Percentiles rank a stretch among this genome's conserved stretches.
Evolutionary conservation across 2,888 invertebrate species (phyloP).

Genomic region (Drosophila vallismaia): DNA sequence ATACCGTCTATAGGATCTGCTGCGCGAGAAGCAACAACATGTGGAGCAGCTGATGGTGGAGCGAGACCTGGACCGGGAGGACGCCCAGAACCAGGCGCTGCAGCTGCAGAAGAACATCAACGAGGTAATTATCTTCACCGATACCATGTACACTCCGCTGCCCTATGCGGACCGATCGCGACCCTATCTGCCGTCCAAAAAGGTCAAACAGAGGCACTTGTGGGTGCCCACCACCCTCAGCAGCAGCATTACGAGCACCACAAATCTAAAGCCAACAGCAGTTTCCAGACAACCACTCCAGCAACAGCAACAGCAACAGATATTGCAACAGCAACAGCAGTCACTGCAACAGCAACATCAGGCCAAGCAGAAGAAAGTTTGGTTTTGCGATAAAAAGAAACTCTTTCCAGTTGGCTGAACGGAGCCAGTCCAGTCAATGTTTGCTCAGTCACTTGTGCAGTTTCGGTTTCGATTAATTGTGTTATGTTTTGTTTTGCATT

Average conservation of each 20-base stretch:
- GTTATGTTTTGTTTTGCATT: slow-evolving; percentile 36
- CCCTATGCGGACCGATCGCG: slow-evolving; percentile 72
- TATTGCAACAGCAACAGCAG: slow-evolving; percentile 24
- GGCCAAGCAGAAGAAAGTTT: slow-evolving; percentile 80
- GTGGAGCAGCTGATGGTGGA: slow-evolving; percentile 96
- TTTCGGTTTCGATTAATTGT: slow-evolving; percentile 43
- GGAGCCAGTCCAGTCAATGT: slow-evolving; percentile 37
- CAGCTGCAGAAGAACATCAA: slow-evolving; percentile 83
- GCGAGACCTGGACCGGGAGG: slow-evolving; percentile 94
- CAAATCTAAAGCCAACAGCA: slow-evolving; percentile 36
- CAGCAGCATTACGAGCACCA: slow-evolving; percentile 41
- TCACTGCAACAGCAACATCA: slow-evolving; percentile 37
- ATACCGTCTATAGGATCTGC: slow-evolving; percentile 88
- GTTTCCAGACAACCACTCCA: slow-evolving; percentile 30
- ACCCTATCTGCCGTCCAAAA: slow-evolving; percentile 63
- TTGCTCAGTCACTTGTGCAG: slow-evolving; percentile 58
- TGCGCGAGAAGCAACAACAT: slow-evolving; percentile 97
- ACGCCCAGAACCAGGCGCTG: slow-evolving; percentile 90
- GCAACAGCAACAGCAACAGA: slow-evolving; percentile 39
- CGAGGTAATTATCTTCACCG: slow-evolving; percentile 83
- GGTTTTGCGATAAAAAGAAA: slow-evolving; percentile 83
- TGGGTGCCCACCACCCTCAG: slow-evolving; percentile 47
- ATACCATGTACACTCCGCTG: slow-evolving; percentile 76
- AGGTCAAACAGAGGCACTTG: slow-evolving; percentile 14
- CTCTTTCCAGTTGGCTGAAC: slow-evolving; percentile 77